Base-by-base conservation (phyloP, 2,888 invertebrate genomes). In the Meiosimyza decipiens region DNA sequence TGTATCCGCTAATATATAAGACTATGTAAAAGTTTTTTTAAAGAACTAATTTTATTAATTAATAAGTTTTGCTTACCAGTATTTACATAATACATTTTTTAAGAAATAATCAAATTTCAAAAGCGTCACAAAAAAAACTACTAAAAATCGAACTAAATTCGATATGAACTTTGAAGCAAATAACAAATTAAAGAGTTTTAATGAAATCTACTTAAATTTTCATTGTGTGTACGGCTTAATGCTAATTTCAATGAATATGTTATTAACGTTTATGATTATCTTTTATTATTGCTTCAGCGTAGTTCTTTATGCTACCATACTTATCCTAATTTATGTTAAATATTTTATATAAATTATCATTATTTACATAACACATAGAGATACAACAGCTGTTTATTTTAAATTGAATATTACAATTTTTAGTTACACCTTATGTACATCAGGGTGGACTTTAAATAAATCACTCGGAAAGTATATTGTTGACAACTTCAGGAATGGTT, bases 301-400 rank as follows among this genome's bases (percentile, higher is more conserved):
- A 22, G 54, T 7, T 7, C 40, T 40, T 40, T 40, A 40, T 40
- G 9, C 40, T 40, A 40, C 9, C 6, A 40, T 40, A 40, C 40
- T 40, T 40, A 40, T 40, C 2, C 9, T 40, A 40, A 40, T 1
- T 9, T 40, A 40, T 40, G 1, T 40, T 40, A 9, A 40, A 40
- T 1, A 9, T 40, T 40, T 40, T 1, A 40, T 40, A 40, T 40
- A 40, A 40, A 40, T 40, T 40, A 40, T 15, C 55, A 55, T 47
- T 71, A 64, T 71, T 47, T 71, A 64, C 71, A 64, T 62, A 63
- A 55, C 52, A 64, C 71, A 55, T 40, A 54, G 64, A 71, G 71
- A 71, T 64, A 64, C 71, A 55, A 64, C 49, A 71, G 71, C 63
- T 71, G 63, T 50, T 50, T 4, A 18, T 40, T 57, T 64, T 22